These are phyloP conservation scores for Ochropleura plecta DNA, from an alignment of 2,888 invertebrate genomes.

Conservation along the genomic window DNA sequence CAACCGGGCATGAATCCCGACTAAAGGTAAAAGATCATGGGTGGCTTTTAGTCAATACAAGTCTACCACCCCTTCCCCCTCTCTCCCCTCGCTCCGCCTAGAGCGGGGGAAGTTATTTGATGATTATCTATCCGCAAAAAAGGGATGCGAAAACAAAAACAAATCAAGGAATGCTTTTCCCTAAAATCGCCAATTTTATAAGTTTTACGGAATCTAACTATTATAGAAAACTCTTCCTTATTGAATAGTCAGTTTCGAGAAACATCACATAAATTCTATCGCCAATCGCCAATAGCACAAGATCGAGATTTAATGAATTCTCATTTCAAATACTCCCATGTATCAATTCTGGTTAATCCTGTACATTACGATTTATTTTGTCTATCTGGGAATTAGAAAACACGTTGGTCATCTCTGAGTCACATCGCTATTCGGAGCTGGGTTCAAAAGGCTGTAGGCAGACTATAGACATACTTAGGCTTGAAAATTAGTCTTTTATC, in stretches of 20 bases:
- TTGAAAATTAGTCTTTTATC: slow-evolving; percentile 41
- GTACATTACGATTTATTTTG: slow-evolving; percentile 40
- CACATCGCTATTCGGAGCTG: slow-evolving; percentile 26
- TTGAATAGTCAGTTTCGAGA: neutral
- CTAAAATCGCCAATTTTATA: neutral
- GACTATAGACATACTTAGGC: neutral
- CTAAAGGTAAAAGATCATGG: too few relatives aligned
- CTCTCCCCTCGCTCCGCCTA: too few relatives aligned
- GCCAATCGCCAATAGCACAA: neutral
- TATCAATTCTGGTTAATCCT: slow-evolving; percentile 38
- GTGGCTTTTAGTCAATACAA: too few relatives aligned
- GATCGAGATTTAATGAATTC: slow-evolving; percentile 9
- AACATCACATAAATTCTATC: neutral
- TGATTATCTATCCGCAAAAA: too few relatives aligned
- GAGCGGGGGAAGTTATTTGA: too few relatives aligned
- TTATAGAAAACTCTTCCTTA: neutral
- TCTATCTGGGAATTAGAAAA: slow-evolving; percentile 34
- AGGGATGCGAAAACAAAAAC: neutral
- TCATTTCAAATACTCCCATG: slow-evolving; percentile 21
- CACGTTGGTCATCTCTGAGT: slow-evolving; percentile 53
- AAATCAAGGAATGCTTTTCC: neutral
- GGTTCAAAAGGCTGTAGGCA: neutral
- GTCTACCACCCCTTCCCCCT: too few relatives aligned
- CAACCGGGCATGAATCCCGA: too few relatives aligned
- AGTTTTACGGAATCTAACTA: neutral